Conservation (phyloP, 2,797 vertebrate genomes). For the Arctocebus calabarensis region DNA sequence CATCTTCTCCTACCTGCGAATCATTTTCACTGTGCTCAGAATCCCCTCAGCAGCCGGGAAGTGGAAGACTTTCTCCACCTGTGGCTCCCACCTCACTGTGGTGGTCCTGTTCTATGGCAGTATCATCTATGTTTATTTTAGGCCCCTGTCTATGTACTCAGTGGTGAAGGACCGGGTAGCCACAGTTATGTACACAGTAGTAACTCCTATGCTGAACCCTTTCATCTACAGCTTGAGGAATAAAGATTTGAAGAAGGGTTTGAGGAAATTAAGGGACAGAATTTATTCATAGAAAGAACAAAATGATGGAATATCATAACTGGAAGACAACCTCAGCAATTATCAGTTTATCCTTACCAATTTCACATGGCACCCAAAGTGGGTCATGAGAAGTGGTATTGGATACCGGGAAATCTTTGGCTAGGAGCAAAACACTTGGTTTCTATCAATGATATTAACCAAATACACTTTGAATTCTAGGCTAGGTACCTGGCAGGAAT, state of each 20-base stretch:
- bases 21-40: conserved; percentile 58
- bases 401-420: background rate
- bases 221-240: conserved; percentile 81
- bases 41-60: conserved; percentile 63
- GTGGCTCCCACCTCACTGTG: conserved; percentile 70
- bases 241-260: conserved; percentile 72
- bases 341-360: background rate
- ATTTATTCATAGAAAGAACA: conserved; percentile 38
- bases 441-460: background rate
- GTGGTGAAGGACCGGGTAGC: conserved; percentile 59
- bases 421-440: background rate
- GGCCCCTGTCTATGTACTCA: conserved; percentile 76
- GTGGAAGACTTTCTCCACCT: conserved; percentile 74
- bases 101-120: conserved; percentile 70
- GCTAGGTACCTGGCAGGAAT: background rate
- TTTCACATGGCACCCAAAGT: background rate
- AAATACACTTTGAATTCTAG: background rate
- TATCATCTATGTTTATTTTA: conserved; percentile 54
- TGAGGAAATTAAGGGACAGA: conserved; percentile 68
- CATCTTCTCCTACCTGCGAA: conserved; percentile 71
- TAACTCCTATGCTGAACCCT: conserved; percentile 81
- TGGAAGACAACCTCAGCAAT: background rate
- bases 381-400: background rate
- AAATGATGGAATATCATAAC: background rate
- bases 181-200: conserved; percentile 73